Conservation (phyloP, 2,888 invertebrate species). For the Ochropacha duplaris region DNA sequence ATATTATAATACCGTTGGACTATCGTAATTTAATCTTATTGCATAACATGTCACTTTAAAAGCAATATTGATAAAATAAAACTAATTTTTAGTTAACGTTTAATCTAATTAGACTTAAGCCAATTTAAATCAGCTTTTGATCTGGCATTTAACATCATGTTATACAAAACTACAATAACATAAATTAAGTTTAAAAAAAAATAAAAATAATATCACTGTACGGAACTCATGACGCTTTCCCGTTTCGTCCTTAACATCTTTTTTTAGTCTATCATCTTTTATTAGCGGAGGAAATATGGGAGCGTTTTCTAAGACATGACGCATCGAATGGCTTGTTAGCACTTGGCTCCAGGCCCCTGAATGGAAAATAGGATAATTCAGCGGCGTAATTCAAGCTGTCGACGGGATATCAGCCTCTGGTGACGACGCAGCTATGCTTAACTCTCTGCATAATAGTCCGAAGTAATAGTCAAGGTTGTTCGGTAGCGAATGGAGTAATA, state of each 20-base stretch:
- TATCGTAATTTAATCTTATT: too few species aligned
- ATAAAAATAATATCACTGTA: neutral
- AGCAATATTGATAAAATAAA: too few species aligned
- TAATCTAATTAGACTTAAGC: too few species aligned
- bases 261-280: conserved; percentile 73
- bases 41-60: too few species aligned
- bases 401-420: conserved; percentile 69
- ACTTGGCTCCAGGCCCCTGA: conserved; percentile 50
- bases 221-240: neutral
- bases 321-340: conserved; percentile 64
- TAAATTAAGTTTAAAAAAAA: too few species aligned
- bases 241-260: conserved; percentile 12
- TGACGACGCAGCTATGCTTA: conserved; percentile 62
- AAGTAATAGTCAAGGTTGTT: conserved; percentile 76
- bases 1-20: too few species aligned
- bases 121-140: too few species aligned
- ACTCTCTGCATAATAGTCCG: conserved; percentile 59
- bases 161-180: too few species aligned
- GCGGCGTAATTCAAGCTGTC: conserved; percentile 72
- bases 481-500: conserved; percentile 76
- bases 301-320: conserved; percentile 46
- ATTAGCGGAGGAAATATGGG: conserved; percentile 70
- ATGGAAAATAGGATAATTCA: conserved; percentile 71
- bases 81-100: too few species aligned
- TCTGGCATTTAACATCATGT: too few species aligned